Conservation (phyloP, 1,140 invertebrate species). For the Bombus confusus region DNA sequence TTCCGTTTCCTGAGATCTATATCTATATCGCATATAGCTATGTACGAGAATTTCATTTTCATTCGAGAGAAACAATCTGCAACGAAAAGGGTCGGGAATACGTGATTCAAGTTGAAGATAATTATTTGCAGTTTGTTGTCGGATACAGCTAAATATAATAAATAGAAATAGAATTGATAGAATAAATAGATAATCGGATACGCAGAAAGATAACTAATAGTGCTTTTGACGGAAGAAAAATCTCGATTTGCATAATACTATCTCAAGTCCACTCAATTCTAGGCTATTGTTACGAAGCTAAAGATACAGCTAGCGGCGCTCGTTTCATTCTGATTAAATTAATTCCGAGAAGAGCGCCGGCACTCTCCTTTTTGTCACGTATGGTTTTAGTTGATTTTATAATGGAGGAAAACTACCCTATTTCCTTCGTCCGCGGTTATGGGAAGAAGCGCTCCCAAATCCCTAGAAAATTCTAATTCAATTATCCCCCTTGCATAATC, state of each 20-base stretch:
- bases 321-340: constrained; percentile 69
- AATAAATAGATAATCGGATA: constrained; percentile 22
- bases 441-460: constrained; percentile 61
- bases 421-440: constrained; percentile 61
- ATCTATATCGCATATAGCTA: no score
- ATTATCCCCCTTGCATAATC: constrained; percentile 73
- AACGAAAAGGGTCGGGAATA: background rate
- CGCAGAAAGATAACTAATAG: constrained; percentile 12
- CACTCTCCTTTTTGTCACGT: constrained; percentile 71
- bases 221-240: constrained; percentile 29
- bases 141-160: background rate
- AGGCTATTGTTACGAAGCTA: constrained; percentile 60
- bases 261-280: constrained; percentile 55
- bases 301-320: constrained; percentile 49
- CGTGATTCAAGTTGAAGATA: background rate
- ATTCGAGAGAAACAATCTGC: no score
- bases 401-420: constrained; percentile 69
- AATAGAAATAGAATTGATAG: background rate
- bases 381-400: constrained; percentile 76
- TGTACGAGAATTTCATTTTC: no score
- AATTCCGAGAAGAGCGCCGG: constrained; percentile 57
- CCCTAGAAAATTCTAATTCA: constrained; percentile 74
- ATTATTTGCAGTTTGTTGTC: background rate
- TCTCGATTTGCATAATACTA: constrained; percentile 55
- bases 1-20: no score